Evolutionary conservation across 2,797 vertebrate species (phyloP), one percentile per base, ranked within the genome.

Genomic region (Rhinatrema bivittatum): DNA sequence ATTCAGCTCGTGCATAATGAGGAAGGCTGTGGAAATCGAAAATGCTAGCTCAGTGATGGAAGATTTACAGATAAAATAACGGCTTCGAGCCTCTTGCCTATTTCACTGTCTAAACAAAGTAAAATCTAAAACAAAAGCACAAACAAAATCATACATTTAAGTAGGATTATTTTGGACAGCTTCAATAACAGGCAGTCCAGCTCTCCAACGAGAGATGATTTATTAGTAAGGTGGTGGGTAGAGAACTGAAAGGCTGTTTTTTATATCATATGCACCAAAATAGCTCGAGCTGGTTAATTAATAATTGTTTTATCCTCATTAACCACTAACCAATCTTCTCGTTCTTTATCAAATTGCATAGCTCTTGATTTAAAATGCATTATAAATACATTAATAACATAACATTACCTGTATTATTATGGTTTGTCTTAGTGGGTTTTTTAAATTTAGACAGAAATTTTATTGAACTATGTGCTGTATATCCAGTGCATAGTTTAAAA

Each of bases 81-180:
- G 5, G 30, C 14, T 31, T 39, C 2, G 36, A 42, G 39, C 48
- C 46, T 54, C 7, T 13, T 32, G 10, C 7, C 47, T 39, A 29
- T 31, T 32, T 46, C 17, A n/a, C 13, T 29, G 2, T 16, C 2
- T 42, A 9, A 7, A 9, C 42, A 35, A 42, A 42, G 13, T 13
- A n/a, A n/a, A n/a, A n/a, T 35, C n/a, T 25, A 8, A 12, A 37
- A n/a, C n/a, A n/a, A n/a, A n/a, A n/a, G n/a, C n/a, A n/a, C n/a
- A n/a, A n/a, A n/a, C n/a, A 24, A 18, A 29, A 12, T 16, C 3
- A 20, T 12, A 5, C 7, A n/a, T 30, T 36, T 6, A 36, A 38
- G 10, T 9, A 3, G 20, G 17, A 33, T 20, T 1, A 27, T 16
- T 25, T 16, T 52, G 9, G 13, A 19, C 19, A 40, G 16, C 12